Evolutionary conservation across 2,888 invertebrate species (phyloP), one percentile per base, ranked within the genome.

Genomic region (Apamea sordens): DNA sequence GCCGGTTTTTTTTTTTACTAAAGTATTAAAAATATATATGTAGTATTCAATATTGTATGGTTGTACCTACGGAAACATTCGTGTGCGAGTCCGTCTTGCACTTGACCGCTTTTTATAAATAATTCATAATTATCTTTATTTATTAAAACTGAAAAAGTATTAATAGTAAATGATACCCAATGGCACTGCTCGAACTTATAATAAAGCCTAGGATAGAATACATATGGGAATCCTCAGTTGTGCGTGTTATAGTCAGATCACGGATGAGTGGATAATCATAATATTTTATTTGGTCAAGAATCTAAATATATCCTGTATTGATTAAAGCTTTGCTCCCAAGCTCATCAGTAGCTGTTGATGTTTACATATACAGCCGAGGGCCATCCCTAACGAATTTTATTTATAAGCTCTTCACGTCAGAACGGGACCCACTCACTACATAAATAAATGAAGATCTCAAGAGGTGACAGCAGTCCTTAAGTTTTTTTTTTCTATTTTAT

Each of bases 371-470:
- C 70, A 85, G 77, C 80, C 76, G 72, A 89, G 87, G 79, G 89
- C 83, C 89, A 90, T 86, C 90, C 89, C 90, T 93, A 92, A 92
- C 91, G 91, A 93, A 90, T 89, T 90, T 92, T 92, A 93, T 94
- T 93, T 92, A 93, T 92, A 94, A 91, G 91, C 92, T 89, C 90
- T 92, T 85, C 91, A 92, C 91, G 91, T 92, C 92, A 91, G 18
- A 69, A 47, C 86, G 87, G 84, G 83, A 83, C 87, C 86, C 89
- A 84, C 89, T 91, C 89, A 84, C 89, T 91, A 91, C 91, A 92
- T 91, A 93, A 93, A 93, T 91, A 93, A 91, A 91, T 85, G 82
- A 70, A 86, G 47, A 77, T 64, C 77, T 89, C 87, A 85, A 91
- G 90, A 91, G 89, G 86, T 90, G 90, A 90, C 91, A 89, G 86